Base-by-base conservation (phyloP, 2,113 vertebrate species). In the Caretta caretta region DNA sequence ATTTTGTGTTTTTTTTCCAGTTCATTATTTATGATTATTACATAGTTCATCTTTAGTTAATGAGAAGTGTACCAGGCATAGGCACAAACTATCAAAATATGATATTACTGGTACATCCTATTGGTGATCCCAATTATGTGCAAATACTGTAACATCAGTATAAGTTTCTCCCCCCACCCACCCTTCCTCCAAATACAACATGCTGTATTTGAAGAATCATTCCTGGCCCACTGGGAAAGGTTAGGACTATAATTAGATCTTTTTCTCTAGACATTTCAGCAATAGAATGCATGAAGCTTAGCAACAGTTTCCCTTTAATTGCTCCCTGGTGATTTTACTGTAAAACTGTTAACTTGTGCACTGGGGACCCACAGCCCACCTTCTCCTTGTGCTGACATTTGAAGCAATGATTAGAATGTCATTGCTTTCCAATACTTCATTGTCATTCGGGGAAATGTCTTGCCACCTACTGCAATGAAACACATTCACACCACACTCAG, bases 371-470 rank as follows among this genome's bases (percentile, higher is more conserved):
- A 90, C 97, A 98, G 96, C 97, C 96, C 97, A 97, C 76, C n/a
- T 92, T 95, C 97, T 98, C 95, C 96, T 98, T 97, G 96, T 88
- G 91, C 96, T 98, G 98, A 98, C 98, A 98, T 98, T 98, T 98
- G 96, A 96, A 95, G 96, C 96, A 96, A 98, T 97, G 97, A 98
- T 98, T 98, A 98, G 97, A 98, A 98, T 98, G 98, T 98, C 98
- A 98, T 97, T 98, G 96, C 97, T 97, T 98, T 96, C 96, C 97
- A 87, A 97, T 98, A 96, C 96, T 96, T 98, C 96, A 98, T 98
- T 98, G 97, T 96, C 98, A 98, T 98, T 98, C 98, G 96, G 96
- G 83, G 94, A 92, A 84, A 96, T 95, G 90, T 94, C 92, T 98
- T 95, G 75, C 86, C 42, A 97, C 81, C 38, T 97, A 53, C 86